Evolutionary conservation across 1,140 invertebrate species (phyloP).

Genomic region (Drosophila kikkawai): DNA sequence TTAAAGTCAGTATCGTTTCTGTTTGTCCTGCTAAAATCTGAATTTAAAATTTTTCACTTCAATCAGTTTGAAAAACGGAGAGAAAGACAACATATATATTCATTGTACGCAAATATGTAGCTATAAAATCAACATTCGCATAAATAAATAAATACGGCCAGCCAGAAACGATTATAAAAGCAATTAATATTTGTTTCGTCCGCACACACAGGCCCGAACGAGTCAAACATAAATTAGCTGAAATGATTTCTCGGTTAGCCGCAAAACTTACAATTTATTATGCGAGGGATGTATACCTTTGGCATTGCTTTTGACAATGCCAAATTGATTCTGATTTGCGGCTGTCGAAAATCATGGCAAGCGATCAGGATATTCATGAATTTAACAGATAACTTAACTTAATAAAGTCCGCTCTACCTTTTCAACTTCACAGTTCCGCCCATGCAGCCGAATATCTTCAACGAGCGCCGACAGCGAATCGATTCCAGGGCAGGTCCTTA

Average conservation of each 20-base stretch:
- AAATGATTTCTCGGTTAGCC: conserved; percentile 71
- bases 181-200: conserved; percentile 58
- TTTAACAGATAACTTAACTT: conserved; percentile 6
- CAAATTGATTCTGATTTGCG: conserved; percentile 71
- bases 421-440: conserved; percentile 90
- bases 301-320: conserved; percentile 31
- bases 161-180: conserved; percentile 59
- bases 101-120: conserved; percentile 3
- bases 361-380: neutral
- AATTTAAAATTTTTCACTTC: conserved; percentile 34
- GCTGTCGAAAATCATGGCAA: conserved; percentile 21
- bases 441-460: conserved; percentile 91
- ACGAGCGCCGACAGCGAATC: conserved; percentile 91
- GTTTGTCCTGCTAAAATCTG: conserved; percentile 27
- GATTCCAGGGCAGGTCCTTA: conserved; percentile 92
- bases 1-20: conserved; percentile 16
- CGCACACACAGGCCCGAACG: conserved; percentile 11
- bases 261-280: conserved; percentile 70
- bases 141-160: conserved; percentile 47
- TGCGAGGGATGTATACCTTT: conserved; percentile 35
- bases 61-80: conserved; percentile 17
- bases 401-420: conserved; percentile 53
- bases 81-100: conserved; percentile 10
- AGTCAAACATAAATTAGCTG: conserved; percentile 66
- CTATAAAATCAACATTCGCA: conserved; percentile 34